Evolutionary conservation across 2,888 invertebrate species (phyloP), one percentile per base, ranked within the genome.

Genomic region (Acleris laterana): DNA sequence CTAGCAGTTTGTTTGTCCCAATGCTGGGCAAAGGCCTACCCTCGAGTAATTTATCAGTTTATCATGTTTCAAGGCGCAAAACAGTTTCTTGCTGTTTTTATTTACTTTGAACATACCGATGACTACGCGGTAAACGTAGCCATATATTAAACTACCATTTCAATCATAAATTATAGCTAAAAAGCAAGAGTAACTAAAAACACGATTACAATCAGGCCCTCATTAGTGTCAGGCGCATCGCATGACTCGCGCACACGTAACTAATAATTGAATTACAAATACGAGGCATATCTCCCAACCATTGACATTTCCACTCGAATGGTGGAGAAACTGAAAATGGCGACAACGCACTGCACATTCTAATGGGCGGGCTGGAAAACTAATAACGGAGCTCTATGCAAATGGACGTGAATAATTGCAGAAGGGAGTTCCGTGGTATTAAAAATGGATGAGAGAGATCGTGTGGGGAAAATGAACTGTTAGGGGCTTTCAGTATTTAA

Each of bases 251-350:
- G 20, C 25, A 19, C 65, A 51, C 65, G 66, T 66, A 52, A 61
- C 25, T 28, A 19, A 48, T 66, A 66, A 66, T 62, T 57, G 57
- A 62, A 66, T 66, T 38, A 66, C 62, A 62, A 38, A 38, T 55
- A 61, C 11, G 11, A 50, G 48, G 49, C 17, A 25, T 25, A 49
- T 67, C 68, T 71, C 65, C 69, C 76, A 75, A 73, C 76, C 73
- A 68, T 70, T 73, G 72, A 68, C 75, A 77, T 86, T 87, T 86
- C 82, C 83, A 86, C 75, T 61, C 70, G 76, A 80, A 69, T 80
- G 68, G 81, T 69, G 73, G 77, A 79, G 84, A 87, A 87, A 87
- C 82, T 87, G 88, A 89, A 89, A 89, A 38, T 32, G 32, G 32
- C 74, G 78, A 80, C 83, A 84, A 82, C 82, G 87, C 71, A 70